Percentiles rank a stretch among this genome's conserved stretches.
Conservation (phyloP, 2,888 invertebrate species). For the Theretra japonica region DNA sequence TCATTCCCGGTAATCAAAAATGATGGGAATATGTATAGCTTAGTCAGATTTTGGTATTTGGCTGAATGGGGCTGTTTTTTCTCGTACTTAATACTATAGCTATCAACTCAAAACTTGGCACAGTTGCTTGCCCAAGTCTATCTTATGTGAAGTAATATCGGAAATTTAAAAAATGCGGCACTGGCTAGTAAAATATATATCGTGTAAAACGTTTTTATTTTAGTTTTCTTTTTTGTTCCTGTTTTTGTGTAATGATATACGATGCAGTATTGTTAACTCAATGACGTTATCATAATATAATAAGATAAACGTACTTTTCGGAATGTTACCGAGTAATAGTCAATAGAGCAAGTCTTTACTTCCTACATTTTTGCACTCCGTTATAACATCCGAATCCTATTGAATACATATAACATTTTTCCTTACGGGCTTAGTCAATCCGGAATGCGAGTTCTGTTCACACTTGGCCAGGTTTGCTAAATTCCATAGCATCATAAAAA, state of each 20-base stretch:
- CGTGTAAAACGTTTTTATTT: not conserved
- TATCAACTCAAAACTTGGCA: constrained; percentile 6
- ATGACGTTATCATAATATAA: no score
- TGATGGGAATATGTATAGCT: not conserved
- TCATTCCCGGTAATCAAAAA: not conserved
- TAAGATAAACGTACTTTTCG: no score
- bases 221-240: no score
- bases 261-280: no score
- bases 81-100: not conserved
- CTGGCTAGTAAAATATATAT: not conserved
- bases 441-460: not conserved
- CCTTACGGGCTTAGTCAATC: not conserved
- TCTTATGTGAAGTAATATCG: constrained; percentile 3
- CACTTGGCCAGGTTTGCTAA: constrained; percentile 6
- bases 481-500: constrained; percentile 2
- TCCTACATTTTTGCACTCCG: no score
- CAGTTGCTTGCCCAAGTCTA: constrained; percentile 3
- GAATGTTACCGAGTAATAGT: no score
- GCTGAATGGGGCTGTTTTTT: not conserved
- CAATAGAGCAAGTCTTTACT: no score
- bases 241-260: no score
- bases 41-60: not conserved
- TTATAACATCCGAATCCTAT: no score
- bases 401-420: not conserved
- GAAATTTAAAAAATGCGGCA: constrained; percentile 1